Evolutionary conservation across 2,888 invertebrate species (phyloP), one percentile per base, ranked within the genome.

Genomic region (Phyllotreta cruciferae): DNA sequence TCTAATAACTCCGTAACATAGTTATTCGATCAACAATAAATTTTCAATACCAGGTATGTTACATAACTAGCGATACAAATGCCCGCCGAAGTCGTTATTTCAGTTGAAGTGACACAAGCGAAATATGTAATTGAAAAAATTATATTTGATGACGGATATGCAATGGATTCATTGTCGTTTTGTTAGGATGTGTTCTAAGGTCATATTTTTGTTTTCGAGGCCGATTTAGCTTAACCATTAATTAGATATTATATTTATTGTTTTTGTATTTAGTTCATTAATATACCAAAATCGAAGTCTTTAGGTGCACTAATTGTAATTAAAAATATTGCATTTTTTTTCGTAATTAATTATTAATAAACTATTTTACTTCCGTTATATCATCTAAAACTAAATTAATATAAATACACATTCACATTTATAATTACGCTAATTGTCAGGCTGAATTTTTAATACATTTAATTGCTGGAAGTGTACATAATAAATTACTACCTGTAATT

Each of bases 171-270:
- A 60, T 61, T 67, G 64, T 66, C 53, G 58, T 60, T 62, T 49
- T 14, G 52, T 64, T 64, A 41, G 56, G 54, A 54, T 42, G 56
- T 56, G 37, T 54, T 64, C 42, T 66, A 65, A 68, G 67, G 68
- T 66, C 67, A 66, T 58, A 62, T 66, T 71, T 71, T 58, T 67
- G 63, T 68, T 69, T 70, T 70, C 71, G 67, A 71, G 71, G 71
- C 62, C 69, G 64, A 55, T 69, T 65, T 68, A 54, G 62, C 68
- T 64, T 64, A 56, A 14, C 52, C 47, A 41, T 47, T 71, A 70
- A 70, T 70, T 70, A 64, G 49, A 35, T 56, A 61, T 66, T 64
- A 68, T 71, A 69, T 66, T 66, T 64, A 67, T 71, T 66, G 69
- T 67, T 66, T 56, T 60, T 24, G 52, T 41, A 63, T 58, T 58